Base-by-base conservation (phyloP, 1,140 invertebrate species). In the Drosophila obscura region DNA sequence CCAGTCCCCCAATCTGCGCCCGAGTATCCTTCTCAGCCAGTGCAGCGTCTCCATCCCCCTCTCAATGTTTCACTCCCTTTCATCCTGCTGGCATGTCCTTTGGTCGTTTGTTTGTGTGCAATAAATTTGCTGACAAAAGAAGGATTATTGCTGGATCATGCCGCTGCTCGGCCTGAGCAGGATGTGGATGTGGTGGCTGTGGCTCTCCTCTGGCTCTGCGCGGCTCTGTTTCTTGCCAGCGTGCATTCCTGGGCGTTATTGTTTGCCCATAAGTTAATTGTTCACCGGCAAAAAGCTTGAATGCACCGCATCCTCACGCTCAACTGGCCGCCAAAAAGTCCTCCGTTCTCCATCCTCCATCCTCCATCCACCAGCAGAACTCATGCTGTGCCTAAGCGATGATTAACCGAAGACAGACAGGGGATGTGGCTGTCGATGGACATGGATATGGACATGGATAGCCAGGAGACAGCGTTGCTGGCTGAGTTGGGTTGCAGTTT, bases 41-140 rank as follows among this genome's bases (percentile, higher is more conserved):
- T 41, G 45, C 55, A 19, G 46, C 44, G 2, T 19, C 19, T 19
- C 19, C 63, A 6, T 28, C 51, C 15, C 43, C 19, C 61, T 44
- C 6, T 0, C 41, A 16, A 9, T 52, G 16, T 15, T 7, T 60
- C 56, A 28, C 39, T 45, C 39, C 52, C 24, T 61, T 58, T 58
- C 35, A 67, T 68, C 50, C 59, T 45, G 45, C 55, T 64, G 53
- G 41, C 57, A 57, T 60, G 63, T 84, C 67, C 82, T 74, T 76
- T 62, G 73, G 51, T 73, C 58, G 57, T 83, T 83, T 87, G 83
- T 88, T 88, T 87, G 83, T 82, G 72, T 76, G 83, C 79, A 87
- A 87, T 87, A 87, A 87, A 87, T 87, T 87, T 88, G 83, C 83
- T 87, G 83, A 87, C 83, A 87, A 87, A 87, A 88, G 83, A 88